Base-by-base conservation (phyloP, 2,888 invertebrate species). In the Nomada hirtipes region DNA sequence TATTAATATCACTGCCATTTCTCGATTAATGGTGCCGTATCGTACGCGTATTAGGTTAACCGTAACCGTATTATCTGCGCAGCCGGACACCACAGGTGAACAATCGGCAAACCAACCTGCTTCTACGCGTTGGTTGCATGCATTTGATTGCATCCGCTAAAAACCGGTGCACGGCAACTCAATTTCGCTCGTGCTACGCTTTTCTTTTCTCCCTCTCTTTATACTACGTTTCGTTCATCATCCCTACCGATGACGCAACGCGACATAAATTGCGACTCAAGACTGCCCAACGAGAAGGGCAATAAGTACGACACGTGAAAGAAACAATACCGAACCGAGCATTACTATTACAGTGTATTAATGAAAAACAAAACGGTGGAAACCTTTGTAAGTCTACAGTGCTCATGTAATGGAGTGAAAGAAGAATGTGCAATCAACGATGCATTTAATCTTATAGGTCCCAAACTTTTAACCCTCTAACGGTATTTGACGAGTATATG, bases 51-150 rank as follows among this genome's bases (percentile, higher is more conserved):
- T 77, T 67, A 29, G 76, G 75, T 77, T 75, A 67, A 78, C 76
- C 60, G 76, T 78, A 78, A 78, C 77, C 60, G 60, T 78, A 67
- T 78, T 78, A 78, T 60, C 47, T 65, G 44, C 52, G 50, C 50
- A 76, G 55, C 47, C 59, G 57, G 64, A 59, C 65, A 71, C 71
- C 63, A 47, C 57, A 36, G 36, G 18, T 29, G 60, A 47, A 75
- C 77, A 78, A 61, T 77, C 75, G 77, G 52, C 60, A 52, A 52
- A 53, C 67, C 23, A 67, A 60, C 60, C 67, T 53, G 59, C 52
- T 60, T 13, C 15, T 47, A 23, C 36, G 44, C n/a, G 36, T 44
- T 44, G 15, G 13, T 67, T 61, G 55, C 15, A 20, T 47, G 47
- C 15, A 47, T 61, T 23, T 29, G 55, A 20, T 23, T 29, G 55